Conservation (phyloP, 1,140 invertebrate species). For the Plectrocnemia conspersa region DNA sequence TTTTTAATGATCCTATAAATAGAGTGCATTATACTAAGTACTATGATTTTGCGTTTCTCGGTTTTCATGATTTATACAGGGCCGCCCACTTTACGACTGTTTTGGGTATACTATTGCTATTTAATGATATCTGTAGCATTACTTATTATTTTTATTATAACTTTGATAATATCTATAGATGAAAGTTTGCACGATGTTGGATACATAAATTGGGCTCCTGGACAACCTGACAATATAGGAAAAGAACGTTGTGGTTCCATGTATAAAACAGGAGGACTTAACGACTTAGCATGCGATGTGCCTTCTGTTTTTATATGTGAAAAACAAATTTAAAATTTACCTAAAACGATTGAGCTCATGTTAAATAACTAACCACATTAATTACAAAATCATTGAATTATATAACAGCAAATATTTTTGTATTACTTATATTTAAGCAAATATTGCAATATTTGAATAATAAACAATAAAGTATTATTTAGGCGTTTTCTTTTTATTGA, state of each 20-base stretch:
- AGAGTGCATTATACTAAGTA: neutral
- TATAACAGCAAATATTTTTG: neutral
- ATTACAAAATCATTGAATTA: neutral
- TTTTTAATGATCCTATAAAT: conserved; percentile 9
- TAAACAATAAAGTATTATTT: no score
- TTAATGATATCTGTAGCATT: no score
- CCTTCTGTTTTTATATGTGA: conserved; percentile 18
- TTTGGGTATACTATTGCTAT: no score
- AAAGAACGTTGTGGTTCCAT: conserved; percentile 27
- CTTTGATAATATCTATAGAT: neutral
- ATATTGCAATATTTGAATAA: no score
- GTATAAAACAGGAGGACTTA: conserved; percentile 7
- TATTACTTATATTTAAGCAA: no score
- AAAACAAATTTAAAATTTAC: neutral
- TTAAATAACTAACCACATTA: neutral
- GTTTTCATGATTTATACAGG: conserved; percentile 4
- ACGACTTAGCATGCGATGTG: conserved; percentile 17
- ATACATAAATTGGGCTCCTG: conserved; percentile 11
- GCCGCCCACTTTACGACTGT: neutral
- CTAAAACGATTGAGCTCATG: neutral
- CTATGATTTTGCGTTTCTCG: conserved; percentile 2
- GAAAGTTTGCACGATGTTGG: neutral
- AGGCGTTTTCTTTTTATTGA: no score
- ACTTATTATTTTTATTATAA: neutral
- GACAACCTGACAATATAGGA: conserved; percentile 20